Percentiles rank a stretch among this genome's conserved stretches.
These are phyloP conservation scores for Tachina lurida DNA, from an alignment of 2,888 invertebrate species.

Conservation along the genomic window DNA sequence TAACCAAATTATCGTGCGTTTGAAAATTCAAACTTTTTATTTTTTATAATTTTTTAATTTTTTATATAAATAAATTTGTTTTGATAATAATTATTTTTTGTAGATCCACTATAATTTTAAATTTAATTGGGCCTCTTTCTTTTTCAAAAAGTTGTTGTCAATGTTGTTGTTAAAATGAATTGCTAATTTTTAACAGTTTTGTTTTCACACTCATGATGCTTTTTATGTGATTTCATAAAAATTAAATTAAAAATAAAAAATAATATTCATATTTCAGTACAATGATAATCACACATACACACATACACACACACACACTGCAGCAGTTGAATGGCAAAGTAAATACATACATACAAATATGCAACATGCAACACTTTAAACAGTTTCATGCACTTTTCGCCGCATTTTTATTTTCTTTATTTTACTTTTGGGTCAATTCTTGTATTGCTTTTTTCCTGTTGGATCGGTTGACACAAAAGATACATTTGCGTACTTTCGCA, in stretches of 20 bases:
- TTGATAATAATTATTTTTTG: neutral
- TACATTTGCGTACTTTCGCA: neutral
- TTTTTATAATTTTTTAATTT: neutral
- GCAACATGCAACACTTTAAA: conserved; percentile 28
- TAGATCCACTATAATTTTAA: neutral
- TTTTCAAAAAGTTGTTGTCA: conserved; percentile 5
- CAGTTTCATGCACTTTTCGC: neutral
- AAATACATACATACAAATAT: neutral
- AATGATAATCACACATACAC: neutral
- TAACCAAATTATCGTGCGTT: neutral
- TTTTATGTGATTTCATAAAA: conserved; percentile 27
- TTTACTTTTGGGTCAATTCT: conserved; percentile 9
- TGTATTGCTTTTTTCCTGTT: conserved; percentile 24
- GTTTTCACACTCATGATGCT: conserved; percentile 37
- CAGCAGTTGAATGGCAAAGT: neutral
- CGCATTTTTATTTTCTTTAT: too few species aligned
- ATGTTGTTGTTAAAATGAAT: conserved; percentile 3
- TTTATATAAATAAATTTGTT: neutral
- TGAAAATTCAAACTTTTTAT: neutral
- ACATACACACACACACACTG: neutral
- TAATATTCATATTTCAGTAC: conserved; percentile 18
- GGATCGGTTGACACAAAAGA: conserved; percentile 13
- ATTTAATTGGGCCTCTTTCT: neutral
- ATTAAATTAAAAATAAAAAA: conserved; percentile 48
- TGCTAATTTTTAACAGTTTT: conserved; percentile 31